phyloP scores from a whole-genome alignment of 2,888 invertebrate genomes.

The Sycophila texana region DNA sequence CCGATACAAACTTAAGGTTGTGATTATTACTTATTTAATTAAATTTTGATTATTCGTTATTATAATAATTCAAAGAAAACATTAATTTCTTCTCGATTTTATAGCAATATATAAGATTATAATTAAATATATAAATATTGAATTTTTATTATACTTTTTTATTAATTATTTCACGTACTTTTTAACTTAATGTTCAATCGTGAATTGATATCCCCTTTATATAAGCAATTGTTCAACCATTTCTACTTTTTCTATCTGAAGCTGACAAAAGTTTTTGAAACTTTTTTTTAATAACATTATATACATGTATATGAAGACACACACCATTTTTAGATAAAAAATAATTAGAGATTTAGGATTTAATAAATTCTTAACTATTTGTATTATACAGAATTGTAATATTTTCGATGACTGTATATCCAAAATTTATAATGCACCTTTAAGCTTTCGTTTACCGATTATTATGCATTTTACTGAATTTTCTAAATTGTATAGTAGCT shows the following conservation, averaged over 20 bases:
- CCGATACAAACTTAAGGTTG: too few species aligned
- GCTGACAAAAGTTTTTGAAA: background rate
- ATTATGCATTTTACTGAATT: constrained; percentile 10
- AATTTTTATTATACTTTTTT: too few species aligned
- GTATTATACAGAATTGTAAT: constrained; percentile 35
- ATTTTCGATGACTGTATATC: constrained; percentile 46
- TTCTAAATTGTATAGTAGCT: constrained; percentile 15
- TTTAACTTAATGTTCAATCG: too few species aligned
- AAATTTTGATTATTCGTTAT: too few species aligned
- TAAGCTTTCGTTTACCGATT: constrained; percentile 11
- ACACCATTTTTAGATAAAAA: background rate
- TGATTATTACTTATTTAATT: too few species aligned
- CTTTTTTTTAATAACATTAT: background rate
- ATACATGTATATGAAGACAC: background rate
- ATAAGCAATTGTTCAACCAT: background rate
- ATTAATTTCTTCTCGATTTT: too few species aligned
- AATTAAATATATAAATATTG: too few species aligned
- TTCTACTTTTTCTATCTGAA: background rate
- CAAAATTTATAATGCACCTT: constrained; percentile 22
- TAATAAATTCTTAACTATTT: constrained; percentile 32
- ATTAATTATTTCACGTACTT: too few species aligned
- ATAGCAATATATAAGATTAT: too few species aligned
- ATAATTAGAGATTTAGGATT: constrained; percentile 7
- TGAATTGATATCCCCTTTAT: too few species aligned
- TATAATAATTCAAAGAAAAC: too few species aligned